Conservation (phyloP, 2,797 vertebrate genomes). For the Chrosomus eos region DNA sequence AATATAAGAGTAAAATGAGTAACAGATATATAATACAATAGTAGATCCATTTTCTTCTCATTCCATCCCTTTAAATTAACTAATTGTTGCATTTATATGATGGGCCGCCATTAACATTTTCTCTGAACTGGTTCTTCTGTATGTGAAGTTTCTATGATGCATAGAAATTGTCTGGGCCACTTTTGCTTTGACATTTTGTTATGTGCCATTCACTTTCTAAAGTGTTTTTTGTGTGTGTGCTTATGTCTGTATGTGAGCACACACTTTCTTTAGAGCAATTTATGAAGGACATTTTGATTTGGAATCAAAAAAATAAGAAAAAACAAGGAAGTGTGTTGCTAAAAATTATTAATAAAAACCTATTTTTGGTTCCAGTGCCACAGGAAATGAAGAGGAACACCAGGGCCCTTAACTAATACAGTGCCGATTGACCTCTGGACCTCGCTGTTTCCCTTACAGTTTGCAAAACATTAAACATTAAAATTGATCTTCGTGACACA, state of each 20-base stretch:
- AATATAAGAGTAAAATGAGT: background rate
- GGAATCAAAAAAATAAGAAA: background rate
- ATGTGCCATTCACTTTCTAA: slow-evolving; percentile 42
- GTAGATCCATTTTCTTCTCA: background rate
- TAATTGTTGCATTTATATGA: slow-evolving; percentile 27
- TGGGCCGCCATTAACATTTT: slow-evolving; percentile 1
- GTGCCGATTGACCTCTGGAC: background rate
- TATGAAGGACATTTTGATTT: slow-evolving; percentile 13
- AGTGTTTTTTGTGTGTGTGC: slow-evolving; percentile 17
- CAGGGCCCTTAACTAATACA: background rate
- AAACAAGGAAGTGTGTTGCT: background rate
- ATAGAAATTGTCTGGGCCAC: slow-evolving; percentile 3
- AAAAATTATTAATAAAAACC: background rate
- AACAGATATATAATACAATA: slow-evolving; percentile 9
- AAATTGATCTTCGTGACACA: background rate
- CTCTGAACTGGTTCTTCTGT: background rate
- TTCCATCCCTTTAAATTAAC: slow-evolving; percentile 9
- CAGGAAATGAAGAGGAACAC: background rate
- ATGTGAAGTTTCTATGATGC: slow-evolving; percentile 16
- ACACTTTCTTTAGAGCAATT: slow-evolving; percentile 25
- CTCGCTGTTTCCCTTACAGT: background rate
- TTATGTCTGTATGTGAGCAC: background rate
- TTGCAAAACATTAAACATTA: background rate
- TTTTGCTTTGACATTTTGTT: slow-evolving; percentile 25
- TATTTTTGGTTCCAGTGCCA: background rate